These are phyloP conservation scores for Notoglanidium macrostoma DNA, from an alignment of 2,797 vertebrate species.

Conservation along the genomic window DNA sequence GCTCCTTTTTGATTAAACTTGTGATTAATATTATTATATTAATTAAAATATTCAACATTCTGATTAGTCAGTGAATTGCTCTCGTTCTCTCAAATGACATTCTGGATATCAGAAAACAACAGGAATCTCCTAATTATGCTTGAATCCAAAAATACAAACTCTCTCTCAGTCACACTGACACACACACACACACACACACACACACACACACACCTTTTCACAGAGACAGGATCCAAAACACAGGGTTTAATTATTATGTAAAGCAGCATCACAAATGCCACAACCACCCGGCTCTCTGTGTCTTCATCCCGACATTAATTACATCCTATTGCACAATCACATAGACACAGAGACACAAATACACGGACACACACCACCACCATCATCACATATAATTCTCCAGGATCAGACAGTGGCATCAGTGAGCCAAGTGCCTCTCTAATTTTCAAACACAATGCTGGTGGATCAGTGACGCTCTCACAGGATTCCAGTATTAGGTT, in stretches of 20 bases:
- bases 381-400: background rate
- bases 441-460: background rate
- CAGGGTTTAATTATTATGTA: constrained; percentile 5
- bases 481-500: too few relatives aligned
- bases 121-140: constrained; percentile 3
- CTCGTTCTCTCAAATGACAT: constrained; percentile 5
- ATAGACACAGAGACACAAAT: background rate
- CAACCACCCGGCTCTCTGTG: background rate
- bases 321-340: background rate
- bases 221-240: constrained; percentile 14
- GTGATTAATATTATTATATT: background rate
- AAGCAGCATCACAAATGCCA: constrained; percentile 28
- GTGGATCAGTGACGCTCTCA: background rate
- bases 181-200: background rate
- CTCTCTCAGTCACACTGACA: background rate
- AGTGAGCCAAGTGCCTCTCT: background rate
- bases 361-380: constrained; percentile 1
- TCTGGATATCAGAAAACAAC: constrained; percentile 35
- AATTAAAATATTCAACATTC: background rate
- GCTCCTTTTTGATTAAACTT: background rate
- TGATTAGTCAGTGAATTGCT: background rate
- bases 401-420: background rate
- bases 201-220: background rate
- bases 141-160: constrained; percentile 30
- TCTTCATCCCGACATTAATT: constrained; percentile 16